phyloP scores from a whole-genome alignment of 2,797 vertebrate genomes.

The Poeciliopsis paucimaculata region DNA sequence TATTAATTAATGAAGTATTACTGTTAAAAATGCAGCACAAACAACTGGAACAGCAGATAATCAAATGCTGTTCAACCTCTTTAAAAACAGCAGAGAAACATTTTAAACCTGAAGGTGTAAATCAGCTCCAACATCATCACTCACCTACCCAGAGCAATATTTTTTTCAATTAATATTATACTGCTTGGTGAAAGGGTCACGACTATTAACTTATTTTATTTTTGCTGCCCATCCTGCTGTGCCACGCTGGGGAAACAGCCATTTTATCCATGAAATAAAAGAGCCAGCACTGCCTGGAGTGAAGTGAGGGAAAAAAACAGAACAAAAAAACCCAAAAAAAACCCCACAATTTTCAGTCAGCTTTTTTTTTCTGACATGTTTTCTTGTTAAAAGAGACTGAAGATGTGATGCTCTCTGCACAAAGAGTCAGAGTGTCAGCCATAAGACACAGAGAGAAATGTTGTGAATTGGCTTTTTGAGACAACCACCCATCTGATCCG shows the following conservation, averaged over 20 bases:
- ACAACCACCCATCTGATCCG: too few relatives aligned
- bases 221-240: background rate
- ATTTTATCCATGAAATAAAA: background rate
- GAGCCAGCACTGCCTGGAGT: background rate
- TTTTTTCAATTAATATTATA: background rate
- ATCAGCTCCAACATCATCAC: background rate
- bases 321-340: background rate
- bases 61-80: background rate
- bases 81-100: background rate
- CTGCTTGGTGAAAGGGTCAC: background rate
- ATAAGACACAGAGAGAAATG: background rate
- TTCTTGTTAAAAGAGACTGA: background rate
- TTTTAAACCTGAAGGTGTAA: background rate
- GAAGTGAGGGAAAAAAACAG: too few relatives aligned
- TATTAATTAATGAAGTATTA: background rate
- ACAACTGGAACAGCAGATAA: background rate
- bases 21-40: background rate
- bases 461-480: background rate
- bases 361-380: too few relatives aligned
- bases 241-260: background rate
- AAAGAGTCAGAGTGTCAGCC: background rate
- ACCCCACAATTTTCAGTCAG: background rate
- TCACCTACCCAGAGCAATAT: background rate
- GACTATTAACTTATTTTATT: background rate
- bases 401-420: slow-evolving; percentile 50